Evolutionary conservation across 2,888 invertebrate species (phyloP).

Genomic region (Clepsis dumicolana): DNA sequence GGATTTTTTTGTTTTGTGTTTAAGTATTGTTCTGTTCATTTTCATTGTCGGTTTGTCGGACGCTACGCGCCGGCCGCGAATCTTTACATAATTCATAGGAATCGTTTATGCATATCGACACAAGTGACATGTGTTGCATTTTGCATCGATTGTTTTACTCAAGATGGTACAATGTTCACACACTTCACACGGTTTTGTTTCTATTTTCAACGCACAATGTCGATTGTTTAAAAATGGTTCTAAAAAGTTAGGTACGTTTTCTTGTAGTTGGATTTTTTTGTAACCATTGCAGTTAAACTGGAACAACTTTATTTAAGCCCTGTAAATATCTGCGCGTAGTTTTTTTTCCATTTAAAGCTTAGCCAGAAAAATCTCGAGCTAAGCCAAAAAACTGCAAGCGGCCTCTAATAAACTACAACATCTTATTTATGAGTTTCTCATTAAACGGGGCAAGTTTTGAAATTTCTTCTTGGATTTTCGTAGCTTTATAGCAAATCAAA

Average conservation of each 20-base stretch:
- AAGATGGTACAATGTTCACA: conserved; percentile 41
- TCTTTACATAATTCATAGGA: conserved; percentile 82
- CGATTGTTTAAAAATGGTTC: conserved; percentile 27
- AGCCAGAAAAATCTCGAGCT: conserved; percentile 54
- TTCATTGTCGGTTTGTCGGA: conserved; percentile 49
- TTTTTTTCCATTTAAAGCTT: conserved; percentile 57
- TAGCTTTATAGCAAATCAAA: background rate
- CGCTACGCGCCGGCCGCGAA: conserved; percentile 57
- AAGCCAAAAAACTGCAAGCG: conserved; percentile 77
- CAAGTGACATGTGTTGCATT: conserved; percentile 79
- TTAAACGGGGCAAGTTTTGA: conserved; percentile 34
- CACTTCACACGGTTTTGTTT: conserved; percentile 34
- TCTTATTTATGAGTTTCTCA: conserved; percentile 74
- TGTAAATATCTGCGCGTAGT: conserved; percentile 60
- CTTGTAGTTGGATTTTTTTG: background rate
- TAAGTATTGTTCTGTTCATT: conserved; percentile 54
- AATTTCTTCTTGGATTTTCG: background rate
- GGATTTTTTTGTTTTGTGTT: conserved; percentile 6
- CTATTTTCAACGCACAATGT: conserved; percentile 20
- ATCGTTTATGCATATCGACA: conserved; percentile 79
- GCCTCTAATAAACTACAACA: conserved; percentile 75
- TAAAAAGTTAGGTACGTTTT: background rate
- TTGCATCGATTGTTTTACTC: conserved; percentile 47
- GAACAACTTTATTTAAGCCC: conserved; percentile 65
- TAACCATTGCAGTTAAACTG: conserved; percentile 48